Percentiles rank a stretch among this genome's conserved stretches.
Conservation (phyloP, 2,113 vertebrate genomes). For the Glaucidium brasilianum region DNA sequence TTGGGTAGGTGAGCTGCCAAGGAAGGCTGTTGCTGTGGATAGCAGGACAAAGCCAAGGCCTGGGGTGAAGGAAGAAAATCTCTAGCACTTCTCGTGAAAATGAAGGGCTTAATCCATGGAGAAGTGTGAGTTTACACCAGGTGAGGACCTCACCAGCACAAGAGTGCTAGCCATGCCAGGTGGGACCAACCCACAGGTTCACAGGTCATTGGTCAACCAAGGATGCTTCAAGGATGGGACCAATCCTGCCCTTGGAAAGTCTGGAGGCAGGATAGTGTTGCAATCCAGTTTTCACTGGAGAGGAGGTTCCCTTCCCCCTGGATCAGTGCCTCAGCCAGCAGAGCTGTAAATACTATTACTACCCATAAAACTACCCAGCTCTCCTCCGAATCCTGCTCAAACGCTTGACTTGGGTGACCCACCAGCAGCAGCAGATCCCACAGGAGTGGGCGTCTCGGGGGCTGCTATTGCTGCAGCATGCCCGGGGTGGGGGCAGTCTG, state of each 20-base stretch:
- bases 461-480: neutral
- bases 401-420: fast-evolving
- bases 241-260: neutral
- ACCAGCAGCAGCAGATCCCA: neutral
- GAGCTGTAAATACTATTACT: slow-evolving; percentile 12
- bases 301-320: neutral
- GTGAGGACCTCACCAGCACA: neutral
- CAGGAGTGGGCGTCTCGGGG: fast-evolving
- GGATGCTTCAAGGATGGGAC: neutral
- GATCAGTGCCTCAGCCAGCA: neutral
- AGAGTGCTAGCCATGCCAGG: neutral
- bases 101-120: neutral
- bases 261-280: neutral
- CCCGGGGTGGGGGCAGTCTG: neutral
- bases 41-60: neutral
- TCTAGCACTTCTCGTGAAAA: neutral
- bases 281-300: neutral
- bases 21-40: neutral
- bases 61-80: neutral
- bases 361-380: neutral
- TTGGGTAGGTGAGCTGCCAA: neutral
- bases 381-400: neutral
- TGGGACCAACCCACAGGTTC: fast-evolving
- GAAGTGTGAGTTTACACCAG: neutral
- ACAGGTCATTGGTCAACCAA: fast-evolving